Base-by-base conservation (phyloP, 2,888 invertebrate genomes). In the Entomobrya proxima region DNA sequence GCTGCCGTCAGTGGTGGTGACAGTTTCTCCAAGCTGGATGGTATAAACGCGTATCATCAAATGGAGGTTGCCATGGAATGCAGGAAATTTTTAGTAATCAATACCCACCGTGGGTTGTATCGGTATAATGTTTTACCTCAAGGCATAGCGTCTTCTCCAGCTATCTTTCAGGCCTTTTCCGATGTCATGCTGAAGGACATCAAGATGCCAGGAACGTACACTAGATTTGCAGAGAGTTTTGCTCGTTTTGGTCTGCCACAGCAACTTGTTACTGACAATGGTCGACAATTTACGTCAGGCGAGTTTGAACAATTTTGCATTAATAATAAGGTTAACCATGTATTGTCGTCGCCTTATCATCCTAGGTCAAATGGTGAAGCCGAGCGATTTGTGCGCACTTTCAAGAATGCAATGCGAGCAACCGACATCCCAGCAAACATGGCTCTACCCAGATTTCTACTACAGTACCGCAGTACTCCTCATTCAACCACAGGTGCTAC, bases 181-280 rank as follows among this genome's bases (percentile, higher is more conserved):
- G 52, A 52, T 21, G 15, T 5, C 4, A 52, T 52, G 52, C 15
- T 67, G 0, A 37, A 9, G 0, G 24, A 55, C n/a, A 55, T 40
- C 21, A 84, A 77, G 0, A 55, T 69, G 0, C 1, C 44, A 21
- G 35, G 27, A 7, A 18, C 69, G 21, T 78, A 69, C 24, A 9
- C 37, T 5, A 50, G 37, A 21, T 24, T 84, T 0, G 27, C 50
- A 7, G 84, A 84, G 4, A n/a, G n/a, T 3, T 40, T 69, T 7
- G 21, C 40, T 7, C 21, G 69, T 24, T 79, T 55, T 52, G 85
- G 85, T 24, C 6, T 85, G 7, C 67, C 69, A 1, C 61, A 82
- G n/a, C 86, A 82, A n/a, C 4, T 86, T 1, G 81, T 86, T 7
- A 67, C 82, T 2, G 78, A 86, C 61, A 86, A 86, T 37, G 86